Base-by-base conservation (phyloP, 2,797 vertebrate species). In the Megaceryle alcyon region DNA sequence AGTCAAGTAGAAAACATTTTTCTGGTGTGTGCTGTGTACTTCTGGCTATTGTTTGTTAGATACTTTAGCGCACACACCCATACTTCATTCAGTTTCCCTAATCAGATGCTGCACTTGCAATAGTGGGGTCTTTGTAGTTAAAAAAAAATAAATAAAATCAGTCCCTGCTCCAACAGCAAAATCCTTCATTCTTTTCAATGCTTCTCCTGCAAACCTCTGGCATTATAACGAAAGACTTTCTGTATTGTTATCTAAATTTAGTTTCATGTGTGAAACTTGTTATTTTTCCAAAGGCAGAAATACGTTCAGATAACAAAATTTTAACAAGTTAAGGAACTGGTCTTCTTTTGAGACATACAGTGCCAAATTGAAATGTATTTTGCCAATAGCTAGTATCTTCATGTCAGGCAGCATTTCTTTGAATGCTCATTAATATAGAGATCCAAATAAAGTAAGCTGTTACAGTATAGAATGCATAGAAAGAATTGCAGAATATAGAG, bases 391-490 rank as follows among this genome's bases (percentile, higher is more conserved):
- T 77, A 26, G 39, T 46, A 63, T 94, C 77, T 83, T 95, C 86
- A 82, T 83, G 80, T 94, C 53, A 77, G 94, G 28, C 57, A 80
- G 49, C 63, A 80, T 64, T 88, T 73, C 48, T 96, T 94, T 92
- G 70, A 84, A 80, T 88, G 84, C 80, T 94, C 61, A 78, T 93
- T 86, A 61, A 48, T 43, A 41, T 1, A 54, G 15, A 39, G 35
- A 35, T 56, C 15, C 12, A 61, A 35, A 37, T 61, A 54, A 54
- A 68, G 26, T n/a, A 41, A 72, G 46, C 44, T 85, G 35, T 54
- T 96, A 80, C 48, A 66, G 65, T 57, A 68, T 8, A 8, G 56
- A 78, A 61, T 94, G 77, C 56, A 77, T 81, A 82, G 79, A 82
- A 86, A 63, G 35, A 66, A 31, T 39, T 92, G 81, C 66, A 37